Evolutionary conservation across 2,113 vertebrate species (phyloP), one percentile per base, ranked within the genome.

Genomic region (Rhizomys pruinosus): DNA sequence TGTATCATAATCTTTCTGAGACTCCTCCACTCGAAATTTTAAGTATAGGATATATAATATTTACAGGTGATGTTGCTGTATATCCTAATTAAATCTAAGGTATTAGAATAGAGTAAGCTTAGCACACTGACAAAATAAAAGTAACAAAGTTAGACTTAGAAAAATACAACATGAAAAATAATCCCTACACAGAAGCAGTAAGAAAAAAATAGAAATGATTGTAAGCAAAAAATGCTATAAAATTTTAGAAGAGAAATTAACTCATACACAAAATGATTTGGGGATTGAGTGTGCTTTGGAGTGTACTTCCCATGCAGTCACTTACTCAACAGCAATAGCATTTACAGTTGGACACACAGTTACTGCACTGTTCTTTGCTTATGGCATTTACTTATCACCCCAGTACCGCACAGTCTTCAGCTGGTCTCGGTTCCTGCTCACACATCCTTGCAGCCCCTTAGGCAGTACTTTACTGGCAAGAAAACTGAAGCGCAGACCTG

Each of bases 221-320:
- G 34, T 79, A 92, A 92, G 59, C 88, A 42, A 90, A 42, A 72
- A 91, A 37, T 61, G 82, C 77, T 82, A 11, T 66, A 78, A 64
- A 82, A 63, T n/a, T 93, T 84, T 91, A 84, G 27, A 44, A 52
- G 55, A n/a, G n/a, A n/a, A n/a, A n/a, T n/a, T n/a, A n/a, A n/a
- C n/a, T n/a, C n/a, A n/a, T n/a, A n/a, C n/a, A n/a, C n/a, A n/a
- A n/a, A n/a, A n/a, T n/a, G n/a, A n/a, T 89, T 89, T 84, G 4
- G 37, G 37, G 19, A 74, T 42, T 73, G 52, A 73, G 39, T 39
- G 19, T 93, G 39, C 66, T 29, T 71, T 84, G 87, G 87, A 89
- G 84, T 84, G 42, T 3, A 34, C 68, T 77, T 93, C 57, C 72
- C n/a, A 7, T 52, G 25, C 59, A 52, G 91, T 77, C 34, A 81